These are phyloP conservation scores for Dicyrtomina minuta DNA, from an alignment of 2,888 invertebrate species.

Conservation along the genomic window DNA sequence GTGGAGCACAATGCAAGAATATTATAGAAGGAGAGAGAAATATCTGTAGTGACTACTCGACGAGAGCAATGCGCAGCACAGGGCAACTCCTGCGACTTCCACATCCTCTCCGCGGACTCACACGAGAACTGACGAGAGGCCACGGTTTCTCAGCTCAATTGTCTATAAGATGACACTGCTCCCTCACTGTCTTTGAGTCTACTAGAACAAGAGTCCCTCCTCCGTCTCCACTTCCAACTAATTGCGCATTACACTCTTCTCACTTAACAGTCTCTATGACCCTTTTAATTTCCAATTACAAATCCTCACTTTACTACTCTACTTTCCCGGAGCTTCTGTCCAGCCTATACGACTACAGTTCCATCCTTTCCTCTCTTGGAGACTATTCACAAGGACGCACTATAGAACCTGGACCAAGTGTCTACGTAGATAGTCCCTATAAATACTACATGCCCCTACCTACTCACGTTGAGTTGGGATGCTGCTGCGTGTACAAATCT, in stretches of 20 bases:
- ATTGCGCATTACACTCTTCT: conserved; percentile 16
- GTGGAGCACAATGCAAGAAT: no score
- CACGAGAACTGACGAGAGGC: conserved; percentile 22
- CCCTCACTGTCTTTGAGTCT: neutral
- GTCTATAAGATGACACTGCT: conserved; percentile 33
- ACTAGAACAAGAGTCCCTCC: conserved; percentile 13
- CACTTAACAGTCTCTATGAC: conserved; percentile 13
- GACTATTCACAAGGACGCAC: no score
- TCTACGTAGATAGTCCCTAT: no score
- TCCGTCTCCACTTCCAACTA: conserved; percentile 8
- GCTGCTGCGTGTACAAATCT: no score
- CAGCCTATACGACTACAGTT: no score
- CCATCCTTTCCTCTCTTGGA: no score
- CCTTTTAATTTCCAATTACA: conserved; percentile 24
- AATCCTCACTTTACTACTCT: neutral
- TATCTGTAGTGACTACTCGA: neutral
- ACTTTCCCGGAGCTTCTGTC: neutral
- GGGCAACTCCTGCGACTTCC: conserved; percentile 27
- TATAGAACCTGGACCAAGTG: no score
- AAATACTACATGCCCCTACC: no score
- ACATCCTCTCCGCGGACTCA: conserved; percentile 9
- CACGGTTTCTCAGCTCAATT: conserved; percentile 16
- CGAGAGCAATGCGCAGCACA: conserved; percentile 7
- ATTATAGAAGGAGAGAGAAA: no score
- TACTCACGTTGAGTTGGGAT: no score